Base-by-base conservation (phyloP, 2,888 invertebrate genomes). In the Caenorhabditis parvicauda region DNA sequence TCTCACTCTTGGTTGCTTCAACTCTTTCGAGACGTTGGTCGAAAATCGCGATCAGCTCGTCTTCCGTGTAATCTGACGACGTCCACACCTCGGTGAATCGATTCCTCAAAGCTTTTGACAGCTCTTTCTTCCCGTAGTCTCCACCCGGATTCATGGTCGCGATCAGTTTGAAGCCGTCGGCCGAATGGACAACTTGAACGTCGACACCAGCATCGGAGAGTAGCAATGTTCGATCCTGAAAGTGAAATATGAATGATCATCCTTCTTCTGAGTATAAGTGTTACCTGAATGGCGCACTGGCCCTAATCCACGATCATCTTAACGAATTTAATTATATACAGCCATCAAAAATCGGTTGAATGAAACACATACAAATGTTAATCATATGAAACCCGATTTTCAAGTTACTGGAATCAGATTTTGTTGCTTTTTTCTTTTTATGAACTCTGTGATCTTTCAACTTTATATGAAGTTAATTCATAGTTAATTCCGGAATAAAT, bases 91-190 rank as follows among this genome's bases (percentile, higher is more conserved):
- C 98, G 0, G 98, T 96, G 76, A 99, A 93, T 45, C 98, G 87
- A 85, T 99, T 99, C 48, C 98, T 86, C 47, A 98, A 84, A 0
- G 98, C 96, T 0, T 95, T 95, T 0, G 96, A 98, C 9, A 98
- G 85, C 86, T 99, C 98, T 82, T 98, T 98, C 82, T 99, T 99
- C 2, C 98, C 98, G 82, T 91, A 98, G 85, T 99, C 98, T 0
- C 96, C 96, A 12, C 96, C 95, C 6, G 98, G 98, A 85, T 99
- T 99, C 98, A 99, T 99, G 0, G 98, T 99, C 1, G 92, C 93
- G 56, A 96, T 87, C 77, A 98, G 90, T 74, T 90, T 88, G 81
- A 98, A 99, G 9, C 87, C 86, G 5, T 87, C 82, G 54, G 86
- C 76, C 0, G 90, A 89, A 1, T 25, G 43, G n/a, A 79, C 64